Evolutionary conservation across 1,140 invertebrate genomes (phyloP).

Genomic region (Ooceraea biroi): DNA sequence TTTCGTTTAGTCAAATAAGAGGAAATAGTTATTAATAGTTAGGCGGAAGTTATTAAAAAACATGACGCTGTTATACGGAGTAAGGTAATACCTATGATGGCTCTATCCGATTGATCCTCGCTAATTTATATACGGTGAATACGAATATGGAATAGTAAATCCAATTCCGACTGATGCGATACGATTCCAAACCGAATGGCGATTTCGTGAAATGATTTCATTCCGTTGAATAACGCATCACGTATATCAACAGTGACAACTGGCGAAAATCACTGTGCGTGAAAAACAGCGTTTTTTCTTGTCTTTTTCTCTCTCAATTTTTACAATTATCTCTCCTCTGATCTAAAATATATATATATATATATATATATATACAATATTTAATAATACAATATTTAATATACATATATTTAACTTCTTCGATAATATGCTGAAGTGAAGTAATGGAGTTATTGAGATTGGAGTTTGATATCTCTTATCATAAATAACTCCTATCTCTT

Average conservation of each 20-base stretch:
- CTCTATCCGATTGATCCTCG: constrained; percentile 34
- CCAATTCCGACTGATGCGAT: constrained; percentile 40
- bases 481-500: too few relatives aligned
- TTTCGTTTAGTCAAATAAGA: constrained; percentile 17
- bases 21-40: background rate
- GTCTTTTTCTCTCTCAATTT: background rate
- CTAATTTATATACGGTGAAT: constrained; percentile 50
- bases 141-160: constrained; percentile 58
- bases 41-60: constrained; percentile 39
- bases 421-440: too few relatives aligned
- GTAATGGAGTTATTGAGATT: too few relatives aligned
- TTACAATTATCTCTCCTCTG: background rate
- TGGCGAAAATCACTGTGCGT: constrained; percentile 7
- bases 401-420: too few relatives aligned
- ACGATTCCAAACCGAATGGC: constrained; percentile 47
- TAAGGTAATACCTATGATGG: constrained; percentile 38
- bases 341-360: background rate
- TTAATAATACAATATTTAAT: too few relatives aligned
- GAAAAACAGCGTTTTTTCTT: constrained; percentile 21
- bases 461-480: too few relatives aligned
- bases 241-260: constrained; percentile 32
- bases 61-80: constrained; percentile 22
- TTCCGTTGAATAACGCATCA: constrained; percentile 42
- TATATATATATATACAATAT: too few relatives aligned
- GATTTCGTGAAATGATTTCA: constrained; percentile 57